Conservation (phyloP, 2,888 invertebrate genomes). For the Ophion slaviceki region DNA sequence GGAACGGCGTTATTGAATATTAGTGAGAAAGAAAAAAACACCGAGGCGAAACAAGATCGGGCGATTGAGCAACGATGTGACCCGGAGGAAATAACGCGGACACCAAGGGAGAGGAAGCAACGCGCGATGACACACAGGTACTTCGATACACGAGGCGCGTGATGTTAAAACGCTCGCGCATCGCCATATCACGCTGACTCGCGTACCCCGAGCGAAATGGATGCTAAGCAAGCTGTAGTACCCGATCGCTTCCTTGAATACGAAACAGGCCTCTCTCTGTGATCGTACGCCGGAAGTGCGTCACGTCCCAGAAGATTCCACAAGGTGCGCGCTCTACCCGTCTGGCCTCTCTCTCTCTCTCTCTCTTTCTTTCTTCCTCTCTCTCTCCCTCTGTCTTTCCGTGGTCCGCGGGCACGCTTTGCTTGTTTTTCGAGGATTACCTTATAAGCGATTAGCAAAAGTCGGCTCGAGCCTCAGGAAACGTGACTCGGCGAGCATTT, state of each 20-base stretch:
- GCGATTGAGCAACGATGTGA: too few relatives aligned
- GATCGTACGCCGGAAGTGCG: constrained; percentile 80
- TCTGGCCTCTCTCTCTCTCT: constrained; percentile 33
- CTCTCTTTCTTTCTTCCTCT: constrained; percentile 36
- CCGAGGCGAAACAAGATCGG: neutral
- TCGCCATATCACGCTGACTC: constrained; percentile 44
- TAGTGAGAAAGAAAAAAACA: neutral
- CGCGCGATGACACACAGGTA: constrained; percentile 14
- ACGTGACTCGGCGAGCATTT: constrained; percentile 57
- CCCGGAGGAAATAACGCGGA: constrained; percentile 9
- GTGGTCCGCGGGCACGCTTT: constrained; percentile 34
- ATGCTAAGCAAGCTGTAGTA: constrained; percentile 83
- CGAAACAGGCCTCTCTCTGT: constrained; percentile 71
- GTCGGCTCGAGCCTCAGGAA: constrained; percentile 23
- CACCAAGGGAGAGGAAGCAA: neutral
- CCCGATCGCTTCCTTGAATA: constrained; percentile 82
- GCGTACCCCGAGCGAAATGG: constrained; percentile 74
- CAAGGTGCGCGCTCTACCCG: constrained; percentile 68
- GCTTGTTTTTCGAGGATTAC: constrained; percentile 49
- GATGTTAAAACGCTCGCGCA: constrained; percentile 22
- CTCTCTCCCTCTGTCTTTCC: constrained; percentile 30
- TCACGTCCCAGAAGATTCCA: constrained; percentile 75
- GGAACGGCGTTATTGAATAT: neutral
- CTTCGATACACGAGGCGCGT: constrained; percentile 20
- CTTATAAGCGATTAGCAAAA: constrained; percentile 63